phyloP scores from a whole-genome alignment of 2,797 vertebrate species.

The Kryptopterus vitreolus region DNA sequence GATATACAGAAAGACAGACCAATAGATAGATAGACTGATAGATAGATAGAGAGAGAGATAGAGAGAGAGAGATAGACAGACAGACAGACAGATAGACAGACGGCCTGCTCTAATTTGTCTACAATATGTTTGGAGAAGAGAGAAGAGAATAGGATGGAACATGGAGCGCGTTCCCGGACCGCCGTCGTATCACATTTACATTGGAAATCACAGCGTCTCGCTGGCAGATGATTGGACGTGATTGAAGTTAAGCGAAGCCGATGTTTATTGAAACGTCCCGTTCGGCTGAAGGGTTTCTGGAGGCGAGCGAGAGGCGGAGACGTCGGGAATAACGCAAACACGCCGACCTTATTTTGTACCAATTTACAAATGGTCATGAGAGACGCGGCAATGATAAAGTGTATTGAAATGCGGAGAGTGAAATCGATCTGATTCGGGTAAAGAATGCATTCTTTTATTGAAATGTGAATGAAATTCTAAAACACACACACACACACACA shows the following conservation, averaged over 20 bases:
- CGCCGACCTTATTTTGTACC: not conserved
- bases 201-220: slow-evolving; percentile 39
- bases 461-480: slow-evolving; percentile 11
- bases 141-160: slow-evolving; percentile 3
- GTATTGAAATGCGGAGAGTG: not conserved
- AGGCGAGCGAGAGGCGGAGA: not conserved
- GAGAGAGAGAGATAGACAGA: no score
- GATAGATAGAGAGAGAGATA: no score
- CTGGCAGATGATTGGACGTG: slow-evolving; percentile 39
- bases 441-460: not conserved
- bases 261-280: slow-evolving; percentile 48
- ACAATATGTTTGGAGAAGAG: not conserved
- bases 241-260: slow-evolving; percentile 44
- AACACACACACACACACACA: no score
- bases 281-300: slow-evolving; percentile 30
- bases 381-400: slow-evolving; percentile 8
- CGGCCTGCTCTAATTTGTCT: not conserved
- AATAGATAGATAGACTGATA: no score
- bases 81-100: not conserved
- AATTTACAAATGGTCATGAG: slow-evolving; percentile 22
- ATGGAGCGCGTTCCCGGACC: not conserved
- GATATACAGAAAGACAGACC: no score
- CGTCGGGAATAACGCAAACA: not conserved
- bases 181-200: not conserved
- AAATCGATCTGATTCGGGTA: slow-evolving; percentile 1